These are phyloP conservation scores for Chymomyza fuscimana DNA, from an alignment of 2,888 invertebrate species.

Conservation along the genomic window DNA sequence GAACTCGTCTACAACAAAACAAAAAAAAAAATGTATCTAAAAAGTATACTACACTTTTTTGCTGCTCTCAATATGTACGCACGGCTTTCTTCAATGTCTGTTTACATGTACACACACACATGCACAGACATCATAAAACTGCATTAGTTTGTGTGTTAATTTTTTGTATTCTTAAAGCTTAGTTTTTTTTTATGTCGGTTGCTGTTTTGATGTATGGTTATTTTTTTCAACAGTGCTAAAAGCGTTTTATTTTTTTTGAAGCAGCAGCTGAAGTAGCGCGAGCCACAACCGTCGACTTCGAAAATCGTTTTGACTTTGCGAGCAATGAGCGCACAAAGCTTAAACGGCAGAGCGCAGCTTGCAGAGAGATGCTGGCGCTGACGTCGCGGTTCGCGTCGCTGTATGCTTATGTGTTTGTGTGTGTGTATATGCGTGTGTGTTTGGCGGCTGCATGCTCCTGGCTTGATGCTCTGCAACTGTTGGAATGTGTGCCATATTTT, in stretches of 20 bases:
- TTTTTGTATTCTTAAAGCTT: slow-evolving; percentile 3
- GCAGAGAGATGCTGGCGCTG: slow-evolving; percentile 31
- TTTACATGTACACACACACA: slow-evolving; percentile 2
- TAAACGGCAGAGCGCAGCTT: slow-evolving; percentile 18
- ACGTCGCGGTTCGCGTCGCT: slow-evolving; percentile 30
- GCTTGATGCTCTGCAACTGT: slow-evolving; percentile 54
- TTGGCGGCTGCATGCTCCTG: slow-evolving; percentile 3
- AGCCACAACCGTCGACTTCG: slow-evolving; percentile 79
- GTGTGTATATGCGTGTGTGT: slow-evolving; percentile 1
- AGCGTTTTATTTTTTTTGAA: slow-evolving; percentile 11
- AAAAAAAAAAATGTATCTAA: slow-evolving; percentile 11
- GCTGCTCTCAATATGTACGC: slow-evolving; percentile 17
- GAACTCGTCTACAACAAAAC: not conserved
- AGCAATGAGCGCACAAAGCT: slow-evolving; percentile 33
- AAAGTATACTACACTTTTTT: slow-evolving; percentile 59
- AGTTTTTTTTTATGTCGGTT: slow-evolving; percentile 34
- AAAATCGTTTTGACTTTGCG: slow-evolving; percentile 78
- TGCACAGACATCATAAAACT: not conserved
- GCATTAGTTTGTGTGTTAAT: not conserved
- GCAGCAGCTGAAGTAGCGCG: slow-evolving; percentile 52
- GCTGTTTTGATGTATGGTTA: slow-evolving; percentile 42
- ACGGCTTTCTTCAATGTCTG: slow-evolving; percentile 17
- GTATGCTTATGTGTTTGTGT: slow-evolving; percentile 10
- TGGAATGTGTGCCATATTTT: slow-evolving; percentile 69
- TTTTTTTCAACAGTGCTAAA: slow-evolving; percentile 34